Evolutionary conservation across 1,140 invertebrate genomes (phyloP).

Genomic region (Drosophila azteca): DNA sequence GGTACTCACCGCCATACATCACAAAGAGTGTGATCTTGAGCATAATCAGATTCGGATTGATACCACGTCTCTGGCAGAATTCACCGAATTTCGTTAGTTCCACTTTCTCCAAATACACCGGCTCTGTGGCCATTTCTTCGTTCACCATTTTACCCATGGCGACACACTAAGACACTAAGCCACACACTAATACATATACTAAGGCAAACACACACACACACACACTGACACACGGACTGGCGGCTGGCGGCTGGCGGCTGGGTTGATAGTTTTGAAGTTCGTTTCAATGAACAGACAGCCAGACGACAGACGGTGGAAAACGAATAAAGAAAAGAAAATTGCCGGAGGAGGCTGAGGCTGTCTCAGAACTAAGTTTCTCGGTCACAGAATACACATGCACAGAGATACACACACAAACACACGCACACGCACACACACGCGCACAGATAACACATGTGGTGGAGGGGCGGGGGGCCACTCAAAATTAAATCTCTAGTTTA

Average conservation of each 20-base stretch:
- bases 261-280: slow-evolving; percentile 72
- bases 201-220: background rate
- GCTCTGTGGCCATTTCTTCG: slow-evolving; percentile 73
- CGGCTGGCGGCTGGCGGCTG: slow-evolving; percentile 29
- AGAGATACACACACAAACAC: slow-evolving; percentile 16
- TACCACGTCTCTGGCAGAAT: slow-evolving; percentile 82
- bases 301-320: no score
- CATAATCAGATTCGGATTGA: slow-evolving; percentile 90
- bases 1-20: slow-evolving; percentile 89
- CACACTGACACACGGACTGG: slow-evolving; percentile 4
- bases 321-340: no score
- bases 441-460: slow-evolving; percentile 31
- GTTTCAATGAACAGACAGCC: slow-evolving; percentile 61
- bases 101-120: slow-evolving; percentile 59
- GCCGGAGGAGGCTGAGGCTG: background rate
- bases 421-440: slow-evolving; percentile 14
- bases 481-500: slow-evolving; percentile 69
- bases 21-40: slow-evolving; percentile 92
- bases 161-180: slow-evolving; percentile 8
- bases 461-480: slow-evolving; percentile 35
- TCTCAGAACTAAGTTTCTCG: slow-evolving; percentile 70
- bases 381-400: slow-evolving; percentile 56
- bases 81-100: slow-evolving; percentile 75
- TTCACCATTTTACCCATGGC: slow-evolving; percentile 71
- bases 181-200: slow-evolving; percentile 8